Base-by-base conservation (phyloP, 2,797 vertebrate genomes). In the Calcarius lapponicus region DNA sequence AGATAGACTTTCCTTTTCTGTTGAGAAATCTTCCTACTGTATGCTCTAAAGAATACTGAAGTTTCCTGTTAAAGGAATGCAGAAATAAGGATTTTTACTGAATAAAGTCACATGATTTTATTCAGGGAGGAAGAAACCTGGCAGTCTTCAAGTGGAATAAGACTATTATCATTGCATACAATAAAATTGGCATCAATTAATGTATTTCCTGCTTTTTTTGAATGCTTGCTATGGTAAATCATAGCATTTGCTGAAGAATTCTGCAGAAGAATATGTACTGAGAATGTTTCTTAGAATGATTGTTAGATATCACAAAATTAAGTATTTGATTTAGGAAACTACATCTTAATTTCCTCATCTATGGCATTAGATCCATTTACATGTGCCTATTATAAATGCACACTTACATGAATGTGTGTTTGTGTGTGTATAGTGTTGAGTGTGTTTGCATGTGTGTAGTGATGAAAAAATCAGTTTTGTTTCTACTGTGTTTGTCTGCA, bases 21-120 rank as follows among this genome's bases (percentile, higher is more conserved):
- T 85, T 72, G 58, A 78, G 86, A 96, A 91, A 82, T 83, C 22
- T 94, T 87, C 32, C 90, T 57, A 79, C 21, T 60, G 18, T 78
- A 75, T 90, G n/a, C 51, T 93, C 76, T 86, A 83, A 88, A 66
- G 51, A 38, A 80, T 42, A 76, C 38, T 83, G 62, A 61, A 80
- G 21, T 90, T 94, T 94, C 47, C n/a, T 83, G 69, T 91, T 82
- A 54, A 20, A 61, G 67, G 32, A 96, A 74, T 75, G 17, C 29
- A 91, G 62, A 92, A 84, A 91, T 60, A 40, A 45, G 80, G 32
- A 73, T 80, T 24, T 54, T 89, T 71, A 43, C 42, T 87, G 38
- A 92, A 93, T 65, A 62, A 93, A 93, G 71, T 34, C 24, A 17
- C 20, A 73, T 19, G 8, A 17, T 78, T 87, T 84, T 48, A 50